These are phyloP conservation scores for Geodia barretti DNA, from an alignment of 37 sponge, comb jelly and placozoan genomes.

Conservation along the genomic window DNA sequence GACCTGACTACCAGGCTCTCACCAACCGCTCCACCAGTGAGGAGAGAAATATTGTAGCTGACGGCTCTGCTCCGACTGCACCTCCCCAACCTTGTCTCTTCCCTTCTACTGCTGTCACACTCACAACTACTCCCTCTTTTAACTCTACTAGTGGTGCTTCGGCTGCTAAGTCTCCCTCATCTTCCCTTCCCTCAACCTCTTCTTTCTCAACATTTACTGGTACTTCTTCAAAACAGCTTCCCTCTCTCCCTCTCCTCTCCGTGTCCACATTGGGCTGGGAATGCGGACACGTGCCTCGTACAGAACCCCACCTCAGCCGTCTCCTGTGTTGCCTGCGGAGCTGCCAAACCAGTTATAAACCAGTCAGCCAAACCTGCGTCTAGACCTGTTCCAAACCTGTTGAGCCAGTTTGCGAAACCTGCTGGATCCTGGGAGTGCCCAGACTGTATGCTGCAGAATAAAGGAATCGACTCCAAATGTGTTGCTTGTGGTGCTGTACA, in stretches of 20 bases:
- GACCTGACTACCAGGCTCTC: slow-evolving; percentile 9
- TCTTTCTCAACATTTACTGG: too few relatives aligned
- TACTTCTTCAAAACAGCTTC: too few relatives aligned
- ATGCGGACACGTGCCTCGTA: not conserved
- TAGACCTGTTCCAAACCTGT: not conserved
- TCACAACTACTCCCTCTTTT: too few relatives aligned
- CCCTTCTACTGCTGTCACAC: too few relatives aligned
- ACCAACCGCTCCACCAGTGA: not conserved
- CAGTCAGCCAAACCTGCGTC: not conserved
- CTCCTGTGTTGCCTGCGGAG: not conserved
- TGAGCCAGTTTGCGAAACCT: not conserved
- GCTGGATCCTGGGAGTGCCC: not conserved
- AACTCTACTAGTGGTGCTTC: too few relatives aligned
- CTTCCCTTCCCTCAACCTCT: too few relatives aligned
- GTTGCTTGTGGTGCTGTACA: not conserved
- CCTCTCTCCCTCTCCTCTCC: too few relatives aligned
- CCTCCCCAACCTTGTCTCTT: too few relatives aligned
- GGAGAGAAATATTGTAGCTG: too few relatives aligned
- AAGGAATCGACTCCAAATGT: not conserved
- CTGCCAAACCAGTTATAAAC: not conserved
- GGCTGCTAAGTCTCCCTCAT: too few relatives aligned
- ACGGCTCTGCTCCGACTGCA: not conserved
- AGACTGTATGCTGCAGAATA: not conserved
- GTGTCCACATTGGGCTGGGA: not conserved
- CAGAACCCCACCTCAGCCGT: not conserved